Percentiles rank a stretch among this genome's conserved stretches.
Conservation (phyloP, 2,113 vertebrate genomes). For the Gyps fulvus region DNA sequence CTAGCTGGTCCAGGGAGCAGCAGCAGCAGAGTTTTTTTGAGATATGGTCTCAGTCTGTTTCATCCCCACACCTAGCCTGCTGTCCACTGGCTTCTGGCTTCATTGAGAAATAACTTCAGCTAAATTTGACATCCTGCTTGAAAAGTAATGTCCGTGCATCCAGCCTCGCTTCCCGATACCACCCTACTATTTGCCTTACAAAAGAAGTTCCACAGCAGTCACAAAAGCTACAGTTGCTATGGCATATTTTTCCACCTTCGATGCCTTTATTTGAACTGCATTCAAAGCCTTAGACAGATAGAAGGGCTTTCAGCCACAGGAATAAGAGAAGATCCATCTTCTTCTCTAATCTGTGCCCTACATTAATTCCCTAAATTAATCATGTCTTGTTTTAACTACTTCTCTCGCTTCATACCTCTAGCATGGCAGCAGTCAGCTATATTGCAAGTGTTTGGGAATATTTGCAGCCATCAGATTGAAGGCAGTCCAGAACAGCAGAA, state of each 20-base stretch:
- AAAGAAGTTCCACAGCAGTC: background rate
- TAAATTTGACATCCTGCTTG: background rate
- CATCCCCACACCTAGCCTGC: background rate
- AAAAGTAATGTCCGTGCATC: background rate
- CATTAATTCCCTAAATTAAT: background rate
- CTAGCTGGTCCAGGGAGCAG: background rate
- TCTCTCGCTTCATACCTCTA: background rate
- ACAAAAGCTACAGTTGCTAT: background rate
- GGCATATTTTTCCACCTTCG: background rate
- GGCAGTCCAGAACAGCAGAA: background rate
- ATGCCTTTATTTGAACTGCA: background rate
- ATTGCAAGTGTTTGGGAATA: background rate
- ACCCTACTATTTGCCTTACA: background rate
- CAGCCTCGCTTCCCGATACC: background rate
- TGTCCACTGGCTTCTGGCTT: background rate
- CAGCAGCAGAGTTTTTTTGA: background rate
- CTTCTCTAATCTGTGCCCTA: background rate
- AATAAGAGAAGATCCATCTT: background rate
- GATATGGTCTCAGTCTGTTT: background rate
- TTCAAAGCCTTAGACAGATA: background rate
- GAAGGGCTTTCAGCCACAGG: background rate
- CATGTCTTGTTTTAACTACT: background rate
- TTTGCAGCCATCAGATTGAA: background rate
- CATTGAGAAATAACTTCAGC: background rate
- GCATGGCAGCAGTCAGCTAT: background rate